Conservation (phyloP, 1,140 invertebrate species). For the Eufriesea mexicana region DNA sequence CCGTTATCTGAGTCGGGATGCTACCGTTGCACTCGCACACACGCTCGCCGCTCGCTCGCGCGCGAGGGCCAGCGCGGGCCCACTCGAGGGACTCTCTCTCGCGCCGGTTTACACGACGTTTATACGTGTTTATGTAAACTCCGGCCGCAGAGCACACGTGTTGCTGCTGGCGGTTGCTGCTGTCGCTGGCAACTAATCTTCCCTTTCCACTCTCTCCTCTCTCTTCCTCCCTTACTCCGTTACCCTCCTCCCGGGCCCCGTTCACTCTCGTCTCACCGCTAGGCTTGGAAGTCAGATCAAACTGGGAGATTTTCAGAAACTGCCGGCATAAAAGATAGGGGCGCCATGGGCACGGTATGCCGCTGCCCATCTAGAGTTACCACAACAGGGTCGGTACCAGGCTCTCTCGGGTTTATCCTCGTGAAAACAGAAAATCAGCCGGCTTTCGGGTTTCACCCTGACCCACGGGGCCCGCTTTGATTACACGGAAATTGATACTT, state of each 20-base stretch:
- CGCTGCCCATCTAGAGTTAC: conserved; percentile 77
- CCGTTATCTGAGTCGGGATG: conserved; percentile 78
- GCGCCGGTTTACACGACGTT: conserved; percentile 69
- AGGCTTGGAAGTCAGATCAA: conserved; percentile 71
- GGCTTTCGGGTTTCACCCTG: background rate
- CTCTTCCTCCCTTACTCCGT: background rate
- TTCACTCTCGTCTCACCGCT: background rate
- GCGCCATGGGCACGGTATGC: conserved; percentile 73
- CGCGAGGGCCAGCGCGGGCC: too few relatives aligned
- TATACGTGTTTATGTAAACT: conserved; percentile 76
- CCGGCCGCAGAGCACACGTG: conserved; percentile 58
- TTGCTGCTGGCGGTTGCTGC: conserved; percentile 60
- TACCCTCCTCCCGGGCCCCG: conserved; percentile 1
- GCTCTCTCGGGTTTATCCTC: background rate
- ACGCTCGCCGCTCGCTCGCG: background rate
- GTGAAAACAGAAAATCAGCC: conserved; percentile 21
- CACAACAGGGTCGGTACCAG: conserved; percentile 55
- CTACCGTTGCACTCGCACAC: conserved; percentile 75
- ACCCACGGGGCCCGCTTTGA: background rate
- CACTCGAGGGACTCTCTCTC: conserved; percentile 46
- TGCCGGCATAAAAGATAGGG: conserved; percentile 77
- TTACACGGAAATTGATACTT: conserved; percentile 36
- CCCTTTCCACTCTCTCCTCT: conserved; percentile 35
- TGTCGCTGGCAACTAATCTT: conserved; percentile 66
- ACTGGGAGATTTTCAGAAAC: conserved; percentile 77